phyloP scores from a whole-genome alignment of 2,888 invertebrate species.

The Sphecodes monilicornis region DNA sequence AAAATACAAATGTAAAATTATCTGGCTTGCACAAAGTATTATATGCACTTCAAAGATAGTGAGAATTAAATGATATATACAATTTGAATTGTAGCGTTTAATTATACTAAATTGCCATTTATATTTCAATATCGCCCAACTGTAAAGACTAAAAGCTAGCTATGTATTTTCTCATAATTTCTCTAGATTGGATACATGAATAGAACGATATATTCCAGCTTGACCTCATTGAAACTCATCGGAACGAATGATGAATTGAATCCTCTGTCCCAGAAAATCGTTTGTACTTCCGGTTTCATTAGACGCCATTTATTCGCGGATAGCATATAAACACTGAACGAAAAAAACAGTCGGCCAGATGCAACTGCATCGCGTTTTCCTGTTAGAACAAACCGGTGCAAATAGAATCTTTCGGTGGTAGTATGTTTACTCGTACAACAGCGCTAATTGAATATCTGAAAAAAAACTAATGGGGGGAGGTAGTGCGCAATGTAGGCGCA shows the following conservation, averaged over 20 bases:
- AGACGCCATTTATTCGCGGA: background rate
- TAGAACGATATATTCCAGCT: background rate
- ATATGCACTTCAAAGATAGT: no score
- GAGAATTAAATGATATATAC: background rate
- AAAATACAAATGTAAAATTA: no score
- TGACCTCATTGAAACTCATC: background rate
- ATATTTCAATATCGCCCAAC: background rate
- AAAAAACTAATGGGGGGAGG: background rate
- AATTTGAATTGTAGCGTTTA: background rate
- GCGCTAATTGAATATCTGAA: background rate
- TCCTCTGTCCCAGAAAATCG: background rate
- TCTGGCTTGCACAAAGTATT: no score
- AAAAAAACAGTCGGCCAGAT: no score
- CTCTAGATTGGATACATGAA: background rate
- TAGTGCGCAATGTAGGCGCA: background rate
- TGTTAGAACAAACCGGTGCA: background rate
- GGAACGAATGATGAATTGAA: background rate
- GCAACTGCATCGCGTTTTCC: background rate
- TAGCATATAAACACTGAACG: background rate
- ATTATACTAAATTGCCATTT: background rate
- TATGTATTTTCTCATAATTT: background rate
- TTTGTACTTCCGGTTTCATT: background rate
- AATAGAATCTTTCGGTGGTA: background rate
- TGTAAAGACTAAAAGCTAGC: background rate
- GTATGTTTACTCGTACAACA: background rate